These are phyloP conservation scores for Synaphobranchus kaupii DNA, from an alignment of 2,797 vertebrate genomes.

Conservation along the genomic window DNA sequence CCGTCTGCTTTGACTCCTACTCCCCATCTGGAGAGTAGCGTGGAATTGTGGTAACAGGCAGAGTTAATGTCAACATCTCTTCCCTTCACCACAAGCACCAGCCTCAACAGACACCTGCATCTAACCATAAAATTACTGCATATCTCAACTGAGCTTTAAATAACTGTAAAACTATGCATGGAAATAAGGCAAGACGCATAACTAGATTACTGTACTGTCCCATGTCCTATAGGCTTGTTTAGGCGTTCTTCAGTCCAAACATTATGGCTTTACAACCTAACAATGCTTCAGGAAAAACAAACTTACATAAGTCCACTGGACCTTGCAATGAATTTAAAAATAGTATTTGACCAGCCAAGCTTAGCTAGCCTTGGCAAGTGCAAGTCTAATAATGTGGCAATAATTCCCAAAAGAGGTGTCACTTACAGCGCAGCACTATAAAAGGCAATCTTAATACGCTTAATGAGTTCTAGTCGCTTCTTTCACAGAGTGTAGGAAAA, in stretches of 20 bases:
- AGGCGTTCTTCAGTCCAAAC: neutral
- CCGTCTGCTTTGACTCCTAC: neutral
- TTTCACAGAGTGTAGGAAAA: conserved; percentile 46
- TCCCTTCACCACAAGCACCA: neutral
- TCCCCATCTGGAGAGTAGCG: neutral
- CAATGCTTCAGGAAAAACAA: conserved; percentile 3
- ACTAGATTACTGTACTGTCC: neutral
- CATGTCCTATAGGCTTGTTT: neutral
- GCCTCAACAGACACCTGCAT: neutral
- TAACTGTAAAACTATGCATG: neutral
- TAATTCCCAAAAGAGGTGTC: conserved; percentile 54
- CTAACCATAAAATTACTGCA: neutral
- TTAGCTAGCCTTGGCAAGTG: conserved; percentile 20
- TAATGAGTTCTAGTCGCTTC: conserved; percentile 53
- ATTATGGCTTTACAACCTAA: neutral
- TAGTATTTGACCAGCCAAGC: conserved; percentile 41
- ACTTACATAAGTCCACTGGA: conserved; percentile 27
- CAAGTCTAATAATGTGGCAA: conserved; percentile 53
- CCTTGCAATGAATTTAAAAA: conserved; percentile 48
- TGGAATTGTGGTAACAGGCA: neutral
- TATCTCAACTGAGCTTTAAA: neutral
- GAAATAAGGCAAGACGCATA: neutral
- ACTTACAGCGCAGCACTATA: conserved; percentile 66
- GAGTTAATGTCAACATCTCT: neutral
- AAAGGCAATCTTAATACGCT: conserved; percentile 67